These are phyloP conservation scores for Podarcis muralis DNA, from an alignment of 2,113 vertebrate species.

Conservation along the genomic window DNA sequence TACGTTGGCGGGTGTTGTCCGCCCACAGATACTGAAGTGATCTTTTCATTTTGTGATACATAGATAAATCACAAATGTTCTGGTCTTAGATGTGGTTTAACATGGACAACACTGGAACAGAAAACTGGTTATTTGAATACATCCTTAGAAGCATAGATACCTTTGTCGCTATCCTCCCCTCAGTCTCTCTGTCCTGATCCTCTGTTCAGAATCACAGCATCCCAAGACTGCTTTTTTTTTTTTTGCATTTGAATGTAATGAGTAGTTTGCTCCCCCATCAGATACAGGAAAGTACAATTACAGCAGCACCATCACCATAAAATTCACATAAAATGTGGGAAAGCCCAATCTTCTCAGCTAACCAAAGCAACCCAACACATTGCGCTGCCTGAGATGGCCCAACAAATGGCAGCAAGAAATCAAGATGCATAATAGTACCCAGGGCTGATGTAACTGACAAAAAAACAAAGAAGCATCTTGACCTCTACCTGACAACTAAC, in stretches of 20 bases:
- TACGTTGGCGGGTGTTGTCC: background rate
- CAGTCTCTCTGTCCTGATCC: background rate
- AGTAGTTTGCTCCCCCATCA: background rate
- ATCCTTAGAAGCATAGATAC: background rate
- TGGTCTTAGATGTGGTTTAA: background rate
- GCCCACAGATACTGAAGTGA: background rate
- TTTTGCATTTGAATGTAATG: background rate
- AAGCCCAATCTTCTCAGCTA: background rate
- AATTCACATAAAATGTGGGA: too few species aligned
- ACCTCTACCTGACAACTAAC: background rate
- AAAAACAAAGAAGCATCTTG: background rate
- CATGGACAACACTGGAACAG: background rate
- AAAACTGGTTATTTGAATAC: background rate
- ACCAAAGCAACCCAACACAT: background rate
- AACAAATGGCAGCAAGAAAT: background rate
- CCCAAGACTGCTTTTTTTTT: background rate
- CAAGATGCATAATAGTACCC: too few species aligned
- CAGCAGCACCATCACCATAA: background rate
- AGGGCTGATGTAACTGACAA: background rate
- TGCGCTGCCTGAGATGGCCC: background rate
- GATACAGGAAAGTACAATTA: background rate
- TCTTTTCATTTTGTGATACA: background rate
- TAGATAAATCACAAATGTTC: background rate
- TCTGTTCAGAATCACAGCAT: background rate
- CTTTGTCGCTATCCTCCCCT: background rate